Evolutionary conservation across 2,797 vertebrate genomes (phyloP).

Genomic region (Lacerta bilineata): DNA sequence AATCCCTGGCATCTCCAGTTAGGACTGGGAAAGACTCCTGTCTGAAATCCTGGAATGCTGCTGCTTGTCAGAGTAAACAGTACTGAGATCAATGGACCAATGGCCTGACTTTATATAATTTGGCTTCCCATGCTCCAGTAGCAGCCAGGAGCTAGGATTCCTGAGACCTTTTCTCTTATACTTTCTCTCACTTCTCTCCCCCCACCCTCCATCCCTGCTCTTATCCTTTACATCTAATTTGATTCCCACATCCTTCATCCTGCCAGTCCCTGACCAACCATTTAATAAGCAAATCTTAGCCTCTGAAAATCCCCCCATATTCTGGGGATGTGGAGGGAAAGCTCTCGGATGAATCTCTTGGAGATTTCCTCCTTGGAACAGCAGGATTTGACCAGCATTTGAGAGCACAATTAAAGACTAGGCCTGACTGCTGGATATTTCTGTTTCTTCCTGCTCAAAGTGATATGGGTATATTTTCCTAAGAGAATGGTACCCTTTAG

Average conservation of each 20-base stretch:
- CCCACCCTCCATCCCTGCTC: not conserved
- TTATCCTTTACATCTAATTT: not conserved
- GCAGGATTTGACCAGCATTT: conserved; percentile 24
- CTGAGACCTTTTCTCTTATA: conserved; percentile 21
- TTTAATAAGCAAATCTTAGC: conserved; percentile 17
- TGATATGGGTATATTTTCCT: too few species aligned
- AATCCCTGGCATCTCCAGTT: too few species aligned
- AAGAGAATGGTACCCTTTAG: too few species aligned
- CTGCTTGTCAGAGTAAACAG: not conserved
- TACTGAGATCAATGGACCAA: not conserved
- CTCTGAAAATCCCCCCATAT: conserved; percentile 7
- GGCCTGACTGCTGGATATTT: not conserved
- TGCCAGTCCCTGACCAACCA: not conserved
- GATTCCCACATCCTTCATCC: not conserved
- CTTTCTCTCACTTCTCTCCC: not conserved
- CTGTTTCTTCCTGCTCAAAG: not conserved
- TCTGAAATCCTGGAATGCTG: not conserved
- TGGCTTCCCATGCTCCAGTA: not conserved
- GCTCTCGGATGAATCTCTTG: conserved; percentile 6
- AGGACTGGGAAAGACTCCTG: not conserved
- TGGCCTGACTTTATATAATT: not conserved
- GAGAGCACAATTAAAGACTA: conserved; percentile 15
- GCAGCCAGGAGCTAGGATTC: conserved; percentile 27
- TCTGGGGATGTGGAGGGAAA: not conserved
- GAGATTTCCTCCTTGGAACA: conserved; percentile 7